phyloP scores from a whole-genome alignment of 2,888 invertebrate genomes.

The Oscheius sp. region DNA sequence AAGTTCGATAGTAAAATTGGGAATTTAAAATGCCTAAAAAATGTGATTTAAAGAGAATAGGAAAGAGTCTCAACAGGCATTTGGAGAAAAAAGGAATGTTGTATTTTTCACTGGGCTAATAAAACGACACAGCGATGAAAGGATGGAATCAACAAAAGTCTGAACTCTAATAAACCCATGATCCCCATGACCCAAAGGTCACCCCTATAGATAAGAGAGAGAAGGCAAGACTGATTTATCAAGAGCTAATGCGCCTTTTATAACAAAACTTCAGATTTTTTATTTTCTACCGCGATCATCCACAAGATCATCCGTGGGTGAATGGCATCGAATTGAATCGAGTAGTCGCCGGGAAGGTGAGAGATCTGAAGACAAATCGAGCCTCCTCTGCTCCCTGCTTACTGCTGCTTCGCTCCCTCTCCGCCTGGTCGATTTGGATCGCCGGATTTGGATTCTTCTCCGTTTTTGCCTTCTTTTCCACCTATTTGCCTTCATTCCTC shows the following conservation, averaged over 20 bases:
- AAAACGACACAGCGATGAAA: too few relatives aligned
- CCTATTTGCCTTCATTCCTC: conserved; percentile 57
- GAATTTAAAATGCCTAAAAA: too few relatives aligned
- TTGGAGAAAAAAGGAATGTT: too few relatives aligned
- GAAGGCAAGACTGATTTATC: too few relatives aligned
- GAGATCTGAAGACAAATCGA: conserved; percentile 41
- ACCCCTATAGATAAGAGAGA: too few relatives aligned
- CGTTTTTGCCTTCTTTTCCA: conserved; percentile 47
- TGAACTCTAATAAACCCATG: background rate
- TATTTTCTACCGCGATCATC: conserved; percentile 61
- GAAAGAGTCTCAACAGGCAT: too few relatives aligned
- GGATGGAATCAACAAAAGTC: too few relatives aligned
- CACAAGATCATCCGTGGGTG: conserved; percentile 62
- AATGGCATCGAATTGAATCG: conserved; percentile 63
- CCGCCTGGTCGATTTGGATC: conserved; percentile 59
- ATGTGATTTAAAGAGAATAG: too few relatives aligned
- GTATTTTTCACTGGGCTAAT: too few relatives aligned
- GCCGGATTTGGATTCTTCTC: conserved; percentile 57
- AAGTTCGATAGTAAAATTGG: too few relatives aligned
- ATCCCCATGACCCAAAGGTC: too few relatives aligned
- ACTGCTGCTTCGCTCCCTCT: conserved; percentile 51
- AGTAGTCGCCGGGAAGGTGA: conserved; percentile 62
- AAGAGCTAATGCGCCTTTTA: background rate
- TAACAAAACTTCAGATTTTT: conserved; percentile 43
- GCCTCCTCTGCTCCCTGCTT: conserved; percentile 33